phyloP scores from a whole-genome alignment of 1,140 invertebrate genomes.

The Archivesica marissinica region DNA sequence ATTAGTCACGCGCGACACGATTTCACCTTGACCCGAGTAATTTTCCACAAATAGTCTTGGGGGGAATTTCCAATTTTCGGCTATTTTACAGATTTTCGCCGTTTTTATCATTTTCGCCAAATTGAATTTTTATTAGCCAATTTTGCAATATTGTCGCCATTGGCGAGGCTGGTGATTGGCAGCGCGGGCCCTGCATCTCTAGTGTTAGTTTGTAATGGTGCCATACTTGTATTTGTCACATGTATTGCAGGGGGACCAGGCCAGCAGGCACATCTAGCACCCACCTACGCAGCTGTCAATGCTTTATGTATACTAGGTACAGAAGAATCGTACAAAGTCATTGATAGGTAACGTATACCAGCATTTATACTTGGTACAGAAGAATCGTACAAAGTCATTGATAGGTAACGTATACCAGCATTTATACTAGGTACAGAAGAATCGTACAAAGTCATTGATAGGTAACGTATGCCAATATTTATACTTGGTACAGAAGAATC shows the following conservation, averaged over 20 bases:
- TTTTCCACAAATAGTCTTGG: no score
- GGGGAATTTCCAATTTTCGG: no score
- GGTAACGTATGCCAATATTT: conserved; percentile 89
- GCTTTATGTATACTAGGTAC: conserved; percentile 95
- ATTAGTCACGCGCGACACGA: no score
- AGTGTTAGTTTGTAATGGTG: no score
- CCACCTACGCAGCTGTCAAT: conserved; percentile 98
- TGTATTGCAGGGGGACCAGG: conserved; percentile 90
- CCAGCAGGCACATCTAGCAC: conserved; percentile 96
- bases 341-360: conserved; percentile 90
- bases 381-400: conserved; percentile 93
- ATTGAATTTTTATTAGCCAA: no score
- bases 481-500: conserved; percentile 95
- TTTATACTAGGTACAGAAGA: conserved; percentile 94
- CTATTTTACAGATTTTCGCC: no score
- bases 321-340: conserved; percentile 92
- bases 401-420: conserved; percentile 94
- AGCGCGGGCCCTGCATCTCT: no score
- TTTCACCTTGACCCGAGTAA: no score
- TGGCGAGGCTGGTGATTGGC: no score
- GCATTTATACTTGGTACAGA: conserved; percentile 94
- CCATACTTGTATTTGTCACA: no score
- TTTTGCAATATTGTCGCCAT: no score
- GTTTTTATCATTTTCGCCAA: no score
- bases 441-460: conserved; percentile 94